These are phyloP conservation scores for Pseudachorutes palmiensis DNA, from an alignment of 1,140 invertebrate genomes.

Conservation along the genomic window DNA sequence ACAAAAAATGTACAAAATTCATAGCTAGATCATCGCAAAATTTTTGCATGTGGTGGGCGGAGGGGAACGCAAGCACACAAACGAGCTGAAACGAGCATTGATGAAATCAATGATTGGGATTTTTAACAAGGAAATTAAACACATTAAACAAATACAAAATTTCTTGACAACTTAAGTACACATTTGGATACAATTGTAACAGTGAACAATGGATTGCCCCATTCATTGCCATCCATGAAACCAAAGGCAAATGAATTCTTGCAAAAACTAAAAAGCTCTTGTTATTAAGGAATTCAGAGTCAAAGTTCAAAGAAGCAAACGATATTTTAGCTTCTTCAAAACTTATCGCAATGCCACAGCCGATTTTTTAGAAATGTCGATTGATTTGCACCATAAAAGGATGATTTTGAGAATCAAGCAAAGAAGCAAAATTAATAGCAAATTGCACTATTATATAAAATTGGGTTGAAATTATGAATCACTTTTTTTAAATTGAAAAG, in stretches of 20 bases:
- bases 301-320: neutral
- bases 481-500: no score
- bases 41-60: neutral
- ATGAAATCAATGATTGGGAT: neutral
- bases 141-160: neutral
- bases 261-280: no score
- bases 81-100: no score
- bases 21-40: neutral
- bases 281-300: neutral
- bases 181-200: constrained; percentile 7
- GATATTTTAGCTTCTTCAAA: neutral
- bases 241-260: neutral
- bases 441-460: no score
- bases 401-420: neutral
- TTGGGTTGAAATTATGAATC: no score
- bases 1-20: constrained; percentile 12
- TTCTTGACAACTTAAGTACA: constrained; percentile 4
- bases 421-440: neutral
- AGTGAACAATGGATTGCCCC: neutral
- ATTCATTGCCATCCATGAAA: constrained; percentile 1
- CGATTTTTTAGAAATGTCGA: neutral
- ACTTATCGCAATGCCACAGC: neutral
- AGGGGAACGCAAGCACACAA: neutral
- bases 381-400: neutral
- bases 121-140: neutral